Evolutionary conservation across 1,140 invertebrate species (phyloP), one percentile per base, ranked within the genome.

Genomic region (Cotesia glomerata): DNA sequence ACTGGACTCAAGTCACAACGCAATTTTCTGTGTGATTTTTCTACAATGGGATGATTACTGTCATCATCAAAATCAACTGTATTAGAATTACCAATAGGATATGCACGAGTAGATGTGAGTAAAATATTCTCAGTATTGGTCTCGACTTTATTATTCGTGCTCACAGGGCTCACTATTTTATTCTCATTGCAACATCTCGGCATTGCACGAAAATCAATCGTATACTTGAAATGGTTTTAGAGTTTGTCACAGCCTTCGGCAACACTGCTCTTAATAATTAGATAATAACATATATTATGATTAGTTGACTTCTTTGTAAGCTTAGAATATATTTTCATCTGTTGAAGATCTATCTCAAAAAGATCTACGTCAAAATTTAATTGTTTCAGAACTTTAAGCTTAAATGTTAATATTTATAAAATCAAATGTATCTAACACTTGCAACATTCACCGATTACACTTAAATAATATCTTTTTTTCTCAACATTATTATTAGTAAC

Each of bases 131-230:
- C 83, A 67, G 77, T 75, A 71, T 78, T 81, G 71, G 80, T 79
- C 49, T 81, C 54, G 4, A 36, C 59, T 18, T 59, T 84, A 75
- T 78, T 79, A 78, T 80, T 83, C 77, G 77, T 83, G 77, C 76
- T 85, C 80, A 84, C 83, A 77, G 84, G 81, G 77, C 84, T 86
- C 81, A 84, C 83, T 84, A 85, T 78, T 81, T 87, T 87, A 75
- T 84, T 86, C 77, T 87, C 85, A 84, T 87, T 86, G 78, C 81
- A 86, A 78, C 86, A 87, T 87, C 85, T 87, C 84, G 86, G 86
- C 86, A 87, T 87, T 87, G 85, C 85, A 87, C 84, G 76, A 75
- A 65, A 45, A 71, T 78, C 77, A 77, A 45, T 58, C 56, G 56
- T 58, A 18, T 58, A 58, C 56, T 58, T 58, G 14, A 18, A 18